Evolutionary conservation across 2,888 invertebrate species (phyloP).

Genomic region (Archips crataeganus): DNA sequence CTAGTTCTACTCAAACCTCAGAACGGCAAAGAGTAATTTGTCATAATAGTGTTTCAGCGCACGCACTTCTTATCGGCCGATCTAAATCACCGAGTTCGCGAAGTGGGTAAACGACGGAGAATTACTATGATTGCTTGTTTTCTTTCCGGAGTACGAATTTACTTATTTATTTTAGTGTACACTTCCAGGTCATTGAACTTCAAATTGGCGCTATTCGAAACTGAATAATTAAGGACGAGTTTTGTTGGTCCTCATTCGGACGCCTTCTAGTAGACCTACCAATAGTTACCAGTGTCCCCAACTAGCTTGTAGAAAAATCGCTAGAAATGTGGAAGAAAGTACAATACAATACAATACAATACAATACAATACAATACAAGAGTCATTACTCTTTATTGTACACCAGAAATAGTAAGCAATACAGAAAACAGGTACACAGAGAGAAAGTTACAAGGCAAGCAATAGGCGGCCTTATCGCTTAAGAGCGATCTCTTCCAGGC

Average conservation of each 20-base stretch:
- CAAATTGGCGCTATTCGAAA: neutral
- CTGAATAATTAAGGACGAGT: neutral
- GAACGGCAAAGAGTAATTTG: slow-evolving; percentile 5
- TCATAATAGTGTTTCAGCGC: neutral
- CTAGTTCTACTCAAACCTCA: neutral
- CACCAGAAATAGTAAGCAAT: too few species aligned
- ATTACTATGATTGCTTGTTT: slow-evolving; percentile 15
- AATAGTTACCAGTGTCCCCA: too few species aligned
- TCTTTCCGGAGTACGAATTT: slow-evolving; percentile 11
- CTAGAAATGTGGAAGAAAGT: too few species aligned
- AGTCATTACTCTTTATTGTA: too few species aligned
- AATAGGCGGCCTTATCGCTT: too few species aligned
- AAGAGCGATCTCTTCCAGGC: too few species aligned
- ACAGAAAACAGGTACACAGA: too few species aligned
- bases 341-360: too few species aligned
- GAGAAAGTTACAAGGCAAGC: too few species aligned
- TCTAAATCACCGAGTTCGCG: slow-evolving; percentile 21
- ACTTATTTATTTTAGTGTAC: neutral
- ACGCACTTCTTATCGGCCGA: slow-evolving; percentile 17
- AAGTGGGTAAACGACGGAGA: neutral
- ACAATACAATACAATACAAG: too few species aligned
- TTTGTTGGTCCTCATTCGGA: neutral
- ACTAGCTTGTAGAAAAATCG: too few species aligned
- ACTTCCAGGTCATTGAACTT: neutral
- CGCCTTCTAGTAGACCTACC: too few species aligned